Percentiles rank a stretch among this genome's conserved stretches.
These are phyloP conservation scores for Lepidurus apus DNA, from an alignment of 1,140 invertebrate species.

Conservation along the genomic window DNA sequence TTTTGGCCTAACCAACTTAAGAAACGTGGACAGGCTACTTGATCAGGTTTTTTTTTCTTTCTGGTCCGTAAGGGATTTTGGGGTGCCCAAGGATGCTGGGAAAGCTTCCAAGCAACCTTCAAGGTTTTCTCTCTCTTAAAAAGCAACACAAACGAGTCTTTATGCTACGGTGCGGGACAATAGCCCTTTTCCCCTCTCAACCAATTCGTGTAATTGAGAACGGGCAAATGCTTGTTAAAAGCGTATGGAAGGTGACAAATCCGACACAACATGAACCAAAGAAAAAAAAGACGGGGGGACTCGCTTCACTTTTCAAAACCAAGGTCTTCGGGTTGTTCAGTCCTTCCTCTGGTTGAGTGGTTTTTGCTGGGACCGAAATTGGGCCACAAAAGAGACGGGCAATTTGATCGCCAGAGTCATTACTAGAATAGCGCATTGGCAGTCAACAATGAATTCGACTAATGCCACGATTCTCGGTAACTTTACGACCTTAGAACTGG, in stretches of 20 bases:
- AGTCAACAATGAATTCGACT: slow-evolving; percentile 19
- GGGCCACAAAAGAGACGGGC: neutral
- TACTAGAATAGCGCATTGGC: neutral
- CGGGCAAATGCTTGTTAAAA: neutral
- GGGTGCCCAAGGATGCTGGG: slow-evolving; percentile 20
- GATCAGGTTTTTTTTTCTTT: neutral
- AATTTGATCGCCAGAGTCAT: neutral
- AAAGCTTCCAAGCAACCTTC: slow-evolving; percentile 11
- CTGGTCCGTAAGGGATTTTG: neutral
- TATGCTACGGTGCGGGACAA: slow-evolving; percentile 4
- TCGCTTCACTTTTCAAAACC: neutral
- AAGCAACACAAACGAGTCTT: neutral
- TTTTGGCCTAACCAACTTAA: neutral
- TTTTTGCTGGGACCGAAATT: neutral
- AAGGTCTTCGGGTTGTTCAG: neutral
- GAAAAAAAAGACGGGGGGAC: neutral
- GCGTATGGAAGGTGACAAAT: slow-evolving; percentile 10
- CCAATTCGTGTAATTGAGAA: slow-evolving; percentile 4
- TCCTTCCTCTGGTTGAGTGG: neutral
- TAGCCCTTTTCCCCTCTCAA: slow-evolving; percentile 17
- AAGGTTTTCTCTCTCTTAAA: neutral
- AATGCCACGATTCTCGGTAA: neutral
- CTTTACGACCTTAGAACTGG: neutral
- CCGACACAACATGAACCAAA: neutral
- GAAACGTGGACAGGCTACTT: slow-evolving; percentile 15